Conservation (phyloP, 1,140 invertebrate species). For the Rhagoletis zephyria region DNA sequence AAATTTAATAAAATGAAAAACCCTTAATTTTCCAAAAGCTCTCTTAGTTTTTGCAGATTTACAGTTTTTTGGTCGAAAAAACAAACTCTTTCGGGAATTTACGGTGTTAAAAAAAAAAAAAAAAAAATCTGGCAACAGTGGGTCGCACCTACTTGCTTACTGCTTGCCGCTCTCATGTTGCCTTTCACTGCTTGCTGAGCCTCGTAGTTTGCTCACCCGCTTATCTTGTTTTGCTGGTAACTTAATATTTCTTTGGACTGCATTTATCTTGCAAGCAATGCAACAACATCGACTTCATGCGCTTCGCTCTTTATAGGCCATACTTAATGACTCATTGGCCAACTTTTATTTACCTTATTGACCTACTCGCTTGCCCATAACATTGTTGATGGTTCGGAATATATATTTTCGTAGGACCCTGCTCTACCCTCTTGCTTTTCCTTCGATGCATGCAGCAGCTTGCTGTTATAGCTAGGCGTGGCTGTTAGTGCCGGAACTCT, state of each 20-base stretch:
- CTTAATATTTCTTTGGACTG: constrained; percentile 11
- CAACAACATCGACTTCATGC: neutral
- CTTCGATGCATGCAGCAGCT: neutral
- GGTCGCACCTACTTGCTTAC: neutral
- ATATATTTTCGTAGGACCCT: too few species aligned
- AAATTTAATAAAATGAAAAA: too few species aligned
- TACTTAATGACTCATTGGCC: constrained; percentile 25
- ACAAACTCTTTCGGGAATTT: neutral
- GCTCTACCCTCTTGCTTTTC: neutral
- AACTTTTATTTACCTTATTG: constrained; percentile 11
- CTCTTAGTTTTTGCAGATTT: too few species aligned
- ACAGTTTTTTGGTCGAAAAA: too few species aligned
- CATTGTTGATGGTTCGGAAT: neutral
- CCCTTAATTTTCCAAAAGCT: too few species aligned
- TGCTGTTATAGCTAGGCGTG: neutral
- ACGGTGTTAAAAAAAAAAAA: too few species aligned
- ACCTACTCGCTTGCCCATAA: constrained; percentile 17
- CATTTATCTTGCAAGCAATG: neutral
- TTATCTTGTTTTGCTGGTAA: constrained; percentile 11
- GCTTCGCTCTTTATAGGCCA: constrained; percentile 13
- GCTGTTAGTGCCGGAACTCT: neutral
- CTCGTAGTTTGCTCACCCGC: neutral
- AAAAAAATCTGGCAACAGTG: neutral
- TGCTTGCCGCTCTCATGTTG: neutral
- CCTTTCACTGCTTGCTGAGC: constrained; percentile 2